phyloP scores from a whole-genome alignment of 37 sponge, comb jelly and placozoan genomes.

The Diacarnus erythraeanus region DNA sequence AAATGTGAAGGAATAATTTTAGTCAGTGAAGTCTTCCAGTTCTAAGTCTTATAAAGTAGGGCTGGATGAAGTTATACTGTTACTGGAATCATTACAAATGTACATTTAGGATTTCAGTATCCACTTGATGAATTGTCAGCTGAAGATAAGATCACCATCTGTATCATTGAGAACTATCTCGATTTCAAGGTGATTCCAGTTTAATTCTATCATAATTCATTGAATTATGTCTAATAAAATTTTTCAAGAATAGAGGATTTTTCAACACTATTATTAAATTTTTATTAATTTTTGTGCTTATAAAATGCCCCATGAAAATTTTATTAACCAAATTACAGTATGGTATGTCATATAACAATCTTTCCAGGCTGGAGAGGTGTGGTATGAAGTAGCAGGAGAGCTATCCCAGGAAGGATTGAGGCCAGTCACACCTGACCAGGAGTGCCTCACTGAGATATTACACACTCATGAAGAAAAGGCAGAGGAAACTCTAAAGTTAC shows the following conservation, averaged over 20 bases:
- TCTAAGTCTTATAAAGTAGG: background rate
- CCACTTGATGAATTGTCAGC: conserved; percentile 52
- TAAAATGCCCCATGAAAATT: background rate
- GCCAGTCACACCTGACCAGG: conserved; percentile 91
- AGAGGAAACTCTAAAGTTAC: conserved; percentile 74
- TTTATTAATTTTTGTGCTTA: too few species aligned
- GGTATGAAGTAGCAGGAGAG: conserved; percentile 90
- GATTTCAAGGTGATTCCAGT: conserved; percentile 78
- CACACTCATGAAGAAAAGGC: conserved; percentile 80
- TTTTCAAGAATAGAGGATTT: too few species aligned
- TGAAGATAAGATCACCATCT: conserved; percentile 89
- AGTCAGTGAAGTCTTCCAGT: background rate
- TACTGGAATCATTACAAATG: background rate
- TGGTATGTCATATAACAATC: too few species aligned
- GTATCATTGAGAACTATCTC: conserved; percentile 83
- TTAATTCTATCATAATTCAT: too few species aligned
- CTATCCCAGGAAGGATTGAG: conserved; percentile 82
- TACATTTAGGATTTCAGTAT: conserved; percentile 64
- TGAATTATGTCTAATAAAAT: too few species aligned
- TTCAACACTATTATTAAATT: too few species aligned
- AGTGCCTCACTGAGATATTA: conserved; percentile 83
- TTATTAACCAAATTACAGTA: background rate
- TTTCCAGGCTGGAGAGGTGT: conserved; percentile 87
- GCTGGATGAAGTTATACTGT: too few species aligned
- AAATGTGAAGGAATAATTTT: background rate